Evolutionary conservation across 2,113 vertebrate species (phyloP).

Genomic region (Marmota flaviventris): DNA sequence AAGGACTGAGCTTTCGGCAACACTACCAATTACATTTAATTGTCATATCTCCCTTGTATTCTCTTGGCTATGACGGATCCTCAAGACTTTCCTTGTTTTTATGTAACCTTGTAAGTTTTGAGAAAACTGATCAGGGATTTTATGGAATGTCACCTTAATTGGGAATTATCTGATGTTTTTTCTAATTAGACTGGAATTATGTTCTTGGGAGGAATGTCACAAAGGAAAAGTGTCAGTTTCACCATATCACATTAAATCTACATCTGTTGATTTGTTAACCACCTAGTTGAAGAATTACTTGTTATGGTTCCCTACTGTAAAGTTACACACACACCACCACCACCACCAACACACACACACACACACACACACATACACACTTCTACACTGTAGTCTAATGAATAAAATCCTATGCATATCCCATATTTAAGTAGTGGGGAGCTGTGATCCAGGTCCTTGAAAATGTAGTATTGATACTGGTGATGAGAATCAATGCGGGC

Average conservation of each 20-base stretch:
- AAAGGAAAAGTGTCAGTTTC: neutral
- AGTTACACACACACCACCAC: neutral
- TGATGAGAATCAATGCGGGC: too few species aligned
- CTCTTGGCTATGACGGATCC: neutral
- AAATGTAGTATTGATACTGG: neutral
- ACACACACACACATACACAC: too few species aligned
- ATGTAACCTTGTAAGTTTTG: neutral
- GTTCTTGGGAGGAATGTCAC: neutral
- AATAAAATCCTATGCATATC: neutral
- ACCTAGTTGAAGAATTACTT: neutral
- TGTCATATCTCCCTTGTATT: neutral
- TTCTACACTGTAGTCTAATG: neutral
- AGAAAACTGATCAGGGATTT: neutral
- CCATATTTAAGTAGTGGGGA: neutral
- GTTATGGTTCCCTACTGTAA: neutral
- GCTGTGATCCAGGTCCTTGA: neutral
- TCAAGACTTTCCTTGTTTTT: neutral
- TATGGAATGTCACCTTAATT: neutral
- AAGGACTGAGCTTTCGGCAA: too few species aligned
- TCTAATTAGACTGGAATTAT: neutral
- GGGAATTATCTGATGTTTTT: neutral
- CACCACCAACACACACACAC: too few species aligned
- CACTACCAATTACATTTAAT: too few species aligned
- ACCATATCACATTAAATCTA: neutral
- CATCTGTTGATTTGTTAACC: neutral